A percentile compares a stretch with the other conserved stretches of the same genome.
phyloP scores from a whole-genome alignment of 2,113 vertebrate genomes.

The Dipodomys merriami region DNA sequence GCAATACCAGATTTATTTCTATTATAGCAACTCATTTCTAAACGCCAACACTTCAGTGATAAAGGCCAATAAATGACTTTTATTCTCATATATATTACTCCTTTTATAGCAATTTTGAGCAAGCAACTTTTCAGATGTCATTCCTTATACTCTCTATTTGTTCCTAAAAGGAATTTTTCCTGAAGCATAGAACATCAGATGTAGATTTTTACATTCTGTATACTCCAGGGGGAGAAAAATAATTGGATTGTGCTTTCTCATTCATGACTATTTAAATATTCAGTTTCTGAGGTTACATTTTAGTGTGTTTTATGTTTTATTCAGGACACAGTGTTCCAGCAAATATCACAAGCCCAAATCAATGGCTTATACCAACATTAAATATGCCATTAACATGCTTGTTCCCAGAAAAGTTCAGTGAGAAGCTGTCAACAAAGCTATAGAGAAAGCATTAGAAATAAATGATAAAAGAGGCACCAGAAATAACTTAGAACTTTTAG shows the following conservation, averaged over 20 bases:
- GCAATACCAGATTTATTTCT: conserved; percentile 47
- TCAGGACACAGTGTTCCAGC: conserved; percentile 68
- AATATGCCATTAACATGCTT: conserved; percentile 63
- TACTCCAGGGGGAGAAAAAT: neutral
- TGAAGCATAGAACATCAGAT: conserved; percentile 8
- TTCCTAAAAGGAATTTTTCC: conserved; percentile 25
- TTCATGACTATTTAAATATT: conserved; percentile 69
- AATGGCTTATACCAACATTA: conserved; percentile 37
- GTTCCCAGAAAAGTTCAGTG: conserved; percentile 51
- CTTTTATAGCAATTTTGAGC: conserved; percentile 48
- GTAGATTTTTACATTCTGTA: conserved; percentile 48
- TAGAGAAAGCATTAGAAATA: conserved; percentile 59
- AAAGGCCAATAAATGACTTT: conserved; percentile 40
- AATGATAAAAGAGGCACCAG: conserved; percentile 46
- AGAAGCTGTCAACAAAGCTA: conserved; percentile 55
- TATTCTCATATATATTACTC: conserved; percentile 7
- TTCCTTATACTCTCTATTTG: conserved; percentile 45
- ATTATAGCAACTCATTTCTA: conserved; percentile 43
- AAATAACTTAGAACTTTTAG: conserved; percentile 48
- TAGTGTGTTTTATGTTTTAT: conserved; percentile 71
- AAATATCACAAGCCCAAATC: conserved; percentile 66
- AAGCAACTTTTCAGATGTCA: conserved; percentile 43
- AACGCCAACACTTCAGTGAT: conserved; percentile 32
- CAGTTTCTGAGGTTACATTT: conserved; percentile 66
- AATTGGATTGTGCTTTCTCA: conserved; percentile 70